These are phyloP conservation scores for Oegoconia quadripuncta DNA, from an alignment of 2,888 invertebrate species.

Conservation along the genomic window DNA sequence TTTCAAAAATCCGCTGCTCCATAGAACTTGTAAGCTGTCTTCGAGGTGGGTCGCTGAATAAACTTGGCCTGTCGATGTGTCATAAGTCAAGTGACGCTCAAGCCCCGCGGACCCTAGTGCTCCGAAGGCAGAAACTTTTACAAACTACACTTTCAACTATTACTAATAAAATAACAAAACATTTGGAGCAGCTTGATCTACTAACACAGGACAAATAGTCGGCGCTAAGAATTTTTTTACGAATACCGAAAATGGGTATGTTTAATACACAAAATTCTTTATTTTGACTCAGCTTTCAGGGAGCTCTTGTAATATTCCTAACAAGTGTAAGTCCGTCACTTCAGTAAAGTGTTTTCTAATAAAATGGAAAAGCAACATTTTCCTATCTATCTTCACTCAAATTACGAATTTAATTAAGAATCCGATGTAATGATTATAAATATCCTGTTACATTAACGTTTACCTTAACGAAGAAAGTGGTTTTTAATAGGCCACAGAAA, in stretches of 20 bases:
- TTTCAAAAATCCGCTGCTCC: slow-evolving; percentile 35
- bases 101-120: slow-evolving; percentile 41
- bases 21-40: slow-evolving; percentile 41
- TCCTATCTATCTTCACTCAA: slow-evolving; percentile 44
- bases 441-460: slow-evolving; percentile 28
- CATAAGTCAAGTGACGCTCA: slow-evolving; percentile 72
- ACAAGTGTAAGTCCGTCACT: neutral
- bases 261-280: neutral
- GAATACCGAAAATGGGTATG: neutral
- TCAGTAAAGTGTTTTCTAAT: slow-evolving; percentile 39
- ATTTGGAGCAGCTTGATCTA: slow-evolving; percentile 3
- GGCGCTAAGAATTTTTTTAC: neutral
- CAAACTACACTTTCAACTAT: slow-evolving; percentile 6
- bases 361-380: slow-evolving; percentile 68
- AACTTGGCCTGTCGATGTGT: slow-evolving; percentile 77
- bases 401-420: slow-evolving; percentile 66
- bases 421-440: slow-evolving; percentile 39
- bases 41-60: slow-evolving; percentile 63
- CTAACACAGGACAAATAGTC: no score
- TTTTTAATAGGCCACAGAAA: slow-evolving; percentile 26
- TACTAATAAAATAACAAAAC: slow-evolving; percentile 3
- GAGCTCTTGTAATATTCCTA: no score
- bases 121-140: slow-evolving; percentile 28
- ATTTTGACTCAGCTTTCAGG: neutral
- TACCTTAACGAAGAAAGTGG: slow-evolving; percentile 15